Conservation (phyloP, 1,140 invertebrate genomes). For the Calephelis virginiensis region DNA sequence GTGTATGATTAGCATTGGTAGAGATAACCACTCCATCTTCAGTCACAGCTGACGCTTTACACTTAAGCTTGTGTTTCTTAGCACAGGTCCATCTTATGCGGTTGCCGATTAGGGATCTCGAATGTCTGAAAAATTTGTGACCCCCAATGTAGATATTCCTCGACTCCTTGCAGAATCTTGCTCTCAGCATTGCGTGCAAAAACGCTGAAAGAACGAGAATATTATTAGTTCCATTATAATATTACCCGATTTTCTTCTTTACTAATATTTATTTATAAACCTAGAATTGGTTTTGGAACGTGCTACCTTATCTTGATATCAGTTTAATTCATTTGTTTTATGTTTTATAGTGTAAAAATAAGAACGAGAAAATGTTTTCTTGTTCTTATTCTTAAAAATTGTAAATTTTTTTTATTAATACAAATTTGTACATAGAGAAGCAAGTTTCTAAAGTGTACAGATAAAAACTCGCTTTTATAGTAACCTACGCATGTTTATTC, state of each 20-base stretch:
- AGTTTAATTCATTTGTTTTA: no score
- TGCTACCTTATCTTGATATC: no score
- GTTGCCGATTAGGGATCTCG: constrained; percentile 57
- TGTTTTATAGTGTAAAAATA: no score
- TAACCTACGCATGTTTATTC: no score
- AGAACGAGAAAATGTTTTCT: no score
- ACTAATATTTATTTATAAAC: no score
- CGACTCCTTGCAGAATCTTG: constrained; percentile 49
- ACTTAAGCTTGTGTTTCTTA: constrained; percentile 67
- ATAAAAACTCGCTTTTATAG: no score
- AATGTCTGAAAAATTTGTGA: constrained; percentile 67
- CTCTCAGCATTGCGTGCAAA: constrained; percentile 52
- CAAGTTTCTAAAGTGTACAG: no score
- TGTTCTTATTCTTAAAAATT: no score
- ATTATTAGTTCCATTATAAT: background rate
- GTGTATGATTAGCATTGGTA: constrained; percentile 56
- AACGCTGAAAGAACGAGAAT: constrained; percentile 42
- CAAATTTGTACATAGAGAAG: no score
- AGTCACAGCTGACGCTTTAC: constrained; percentile 61
- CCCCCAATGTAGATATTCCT: constrained; percentile 63
- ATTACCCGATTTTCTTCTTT: background rate
- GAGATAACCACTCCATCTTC: constrained; percentile 57
- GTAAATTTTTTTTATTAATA: no score
- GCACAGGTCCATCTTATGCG: constrained; percentile 65
- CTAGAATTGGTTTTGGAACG: no score